A percentile compares a stretch with the other conserved stretches of the same genome.
phyloP scores from a whole-genome alignment of 30 jellyfish, hydroid and myxozoan genomes.

The Clytia hemisphaerica region DNA sequence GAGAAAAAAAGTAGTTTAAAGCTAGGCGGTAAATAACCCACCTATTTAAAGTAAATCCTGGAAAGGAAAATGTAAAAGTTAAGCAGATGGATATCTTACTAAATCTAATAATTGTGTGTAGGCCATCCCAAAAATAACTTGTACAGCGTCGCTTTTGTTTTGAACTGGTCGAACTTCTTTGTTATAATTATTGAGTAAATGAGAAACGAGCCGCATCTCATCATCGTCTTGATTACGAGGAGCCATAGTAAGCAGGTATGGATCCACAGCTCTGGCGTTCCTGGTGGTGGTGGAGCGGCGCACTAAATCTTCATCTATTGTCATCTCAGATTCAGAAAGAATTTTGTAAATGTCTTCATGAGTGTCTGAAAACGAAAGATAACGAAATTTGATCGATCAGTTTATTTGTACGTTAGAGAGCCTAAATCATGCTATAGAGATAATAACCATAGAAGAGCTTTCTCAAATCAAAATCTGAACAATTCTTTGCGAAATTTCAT shows the following conservation, averaged over 20 bases:
- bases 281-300: not conserved
- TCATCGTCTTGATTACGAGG: constrained; percentile 58
- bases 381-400: too few species aligned
- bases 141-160: constrained; percentile 64
- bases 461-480: too few species aligned
- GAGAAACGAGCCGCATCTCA: constrained; percentile 43
- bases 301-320: not conserved
- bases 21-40: not conserved
- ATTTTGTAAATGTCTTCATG: too few species aligned
- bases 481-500: too few species aligned
- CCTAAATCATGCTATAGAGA: too few species aligned
- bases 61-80: not conserved
- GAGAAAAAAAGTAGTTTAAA: too few species aligned
- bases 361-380: too few species aligned
- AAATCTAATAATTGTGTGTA: constrained; percentile 83
- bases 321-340: too few species aligned
- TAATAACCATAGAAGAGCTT: too few species aligned
- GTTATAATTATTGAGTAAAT: constrained; percentile 48
- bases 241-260: too few species aligned
- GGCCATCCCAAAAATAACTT: constrained; percentile 70
- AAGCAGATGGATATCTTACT: constrained; percentile 67
- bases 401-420: too few species aligned
- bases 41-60: not conserved
- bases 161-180: constrained; percentile 89
- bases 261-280: not conserved